A percentile compares a stretch with the other conserved stretches of the same genome.
These are phyloP conservation scores for Spongia lamella DNA, from an alignment of 37 sponge, comb jelly and placozoan species.

Conservation along the genomic window DNA sequence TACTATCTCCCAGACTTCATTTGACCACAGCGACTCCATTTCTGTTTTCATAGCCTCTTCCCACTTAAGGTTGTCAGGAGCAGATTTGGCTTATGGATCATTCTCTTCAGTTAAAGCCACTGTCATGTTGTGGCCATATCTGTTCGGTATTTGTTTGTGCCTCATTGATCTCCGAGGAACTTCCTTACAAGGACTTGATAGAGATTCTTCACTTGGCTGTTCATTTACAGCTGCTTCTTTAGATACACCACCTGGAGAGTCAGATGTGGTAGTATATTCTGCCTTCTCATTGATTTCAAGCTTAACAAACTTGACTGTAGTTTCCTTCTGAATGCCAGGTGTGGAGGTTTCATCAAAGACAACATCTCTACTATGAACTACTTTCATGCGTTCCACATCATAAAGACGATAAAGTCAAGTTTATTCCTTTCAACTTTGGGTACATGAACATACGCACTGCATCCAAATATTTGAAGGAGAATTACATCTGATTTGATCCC, in stretches of 20 bases:
- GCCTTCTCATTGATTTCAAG: too few relatives aligned
- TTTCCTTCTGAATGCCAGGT: too few relatives aligned
- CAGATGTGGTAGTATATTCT: too few relatives aligned
- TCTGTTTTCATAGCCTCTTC: conserved; percentile 34
- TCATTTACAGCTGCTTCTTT: too few relatives aligned
- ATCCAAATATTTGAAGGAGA: too few relatives aligned
- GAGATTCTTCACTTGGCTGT: too few relatives aligned
- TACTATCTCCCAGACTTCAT: conserved; percentile 33
- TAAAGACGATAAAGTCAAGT: conserved; percentile 29
- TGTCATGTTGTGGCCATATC: conserved; percentile 8
- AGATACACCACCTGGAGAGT: too few relatives aligned
- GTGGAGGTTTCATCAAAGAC: conserved; percentile 14
- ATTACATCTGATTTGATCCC: too few relatives aligned
- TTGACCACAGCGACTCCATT: conserved; percentile 13
- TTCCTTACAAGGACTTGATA: neutral
- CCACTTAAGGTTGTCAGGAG: conserved; percentile 10
- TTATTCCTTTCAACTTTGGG: too few relatives aligned
- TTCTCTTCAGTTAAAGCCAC: neutral
- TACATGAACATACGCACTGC: too few relatives aligned
- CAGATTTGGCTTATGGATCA: conserved; percentile 1
- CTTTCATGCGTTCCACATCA: conserved; percentile 7
- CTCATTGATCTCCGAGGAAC: neutral
- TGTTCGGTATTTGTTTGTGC: conserved; percentile 8
- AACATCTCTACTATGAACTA: conserved; percentile 27
- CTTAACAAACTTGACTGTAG: too few relatives aligned